Evolutionary conservation across 2,113 vertebrate species (phyloP).

Genomic region (Lathamus discolor): DNA sequence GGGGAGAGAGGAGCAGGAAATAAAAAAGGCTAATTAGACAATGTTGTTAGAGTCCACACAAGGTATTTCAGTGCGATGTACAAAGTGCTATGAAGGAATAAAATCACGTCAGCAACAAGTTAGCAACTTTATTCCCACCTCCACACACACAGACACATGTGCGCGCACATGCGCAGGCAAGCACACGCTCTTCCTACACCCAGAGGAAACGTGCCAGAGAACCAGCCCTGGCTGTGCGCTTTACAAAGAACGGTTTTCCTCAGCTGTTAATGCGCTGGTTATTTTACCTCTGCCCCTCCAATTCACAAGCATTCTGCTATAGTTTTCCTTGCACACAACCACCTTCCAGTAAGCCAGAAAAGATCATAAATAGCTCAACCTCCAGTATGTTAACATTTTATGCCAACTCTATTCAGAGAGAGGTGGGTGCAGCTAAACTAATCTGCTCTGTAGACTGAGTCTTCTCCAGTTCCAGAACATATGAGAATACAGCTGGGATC

Average conservation of each 20-base stretch:
- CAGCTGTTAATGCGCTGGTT: not conserved
- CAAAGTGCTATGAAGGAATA: not conserved
- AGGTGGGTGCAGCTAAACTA: not conserved
- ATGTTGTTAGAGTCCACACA: not conserved
- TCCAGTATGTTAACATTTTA: not conserved
- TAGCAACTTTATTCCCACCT: not conserved
- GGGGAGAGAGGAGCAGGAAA: not conserved
- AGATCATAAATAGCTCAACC: not conserved
- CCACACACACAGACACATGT: not conserved
- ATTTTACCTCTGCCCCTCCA: not conserved
- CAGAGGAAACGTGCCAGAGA: not conserved
- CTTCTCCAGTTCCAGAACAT: not conserved
- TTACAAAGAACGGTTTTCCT: not conserved
- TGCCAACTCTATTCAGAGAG: not conserved
- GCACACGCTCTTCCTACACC: not conserved
- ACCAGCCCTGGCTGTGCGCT: not conserved
- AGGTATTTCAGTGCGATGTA: not conserved
- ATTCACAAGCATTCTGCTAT: not conserved
- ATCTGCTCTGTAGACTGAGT: not conserved
- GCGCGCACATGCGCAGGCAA: fast-evolving
- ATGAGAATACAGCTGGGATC: not conserved
- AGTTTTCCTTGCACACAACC: not conserved
- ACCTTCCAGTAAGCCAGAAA: not conserved
- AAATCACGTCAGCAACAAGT: not conserved
- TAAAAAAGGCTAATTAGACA: slow-evolving; percentile 37